Evolutionary conservation across 2,888 invertebrate species (phyloP), one percentile per base, ranked within the genome.

Genomic region (Morpho deidamia): DNA sequence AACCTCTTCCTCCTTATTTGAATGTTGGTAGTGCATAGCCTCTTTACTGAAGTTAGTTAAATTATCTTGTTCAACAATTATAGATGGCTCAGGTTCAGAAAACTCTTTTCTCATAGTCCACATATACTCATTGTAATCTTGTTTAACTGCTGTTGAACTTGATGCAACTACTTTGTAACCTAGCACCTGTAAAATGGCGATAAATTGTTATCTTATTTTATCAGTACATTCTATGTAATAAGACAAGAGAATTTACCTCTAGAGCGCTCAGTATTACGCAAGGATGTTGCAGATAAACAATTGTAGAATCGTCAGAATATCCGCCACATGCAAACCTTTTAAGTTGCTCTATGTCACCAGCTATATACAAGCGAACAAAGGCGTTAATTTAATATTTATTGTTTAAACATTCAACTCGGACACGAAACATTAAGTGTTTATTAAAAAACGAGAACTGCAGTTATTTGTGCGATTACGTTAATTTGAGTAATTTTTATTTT

Each of bases 31-130:
- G 69, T 86, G 87, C 85, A 90, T 81, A 75, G 90, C 90, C 79
- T 92, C 92, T 65, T 91, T 91, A 65, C 91, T 91, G 66, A 91
- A 91, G 71, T 93, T 92, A 32, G 90, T 91, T 44, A 92, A 86
- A 70, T 92, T 92, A 64, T 92, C 92, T 69, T 91, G 91, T 59
- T 92, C 92, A 57, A 92, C 90, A 69, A 90, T 82, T 52, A 92
- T 87, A 41, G 90, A 91, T 23, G 96, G 96, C 78, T 96, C 96
- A 52, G 95, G 96, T 71, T 95, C 95, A 41, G 93, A 91, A 78
- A 96, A 96, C 69, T 96, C 96, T 79, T 95, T 95, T 90, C 96
- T 93, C 95, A 96, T 95, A 83, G 96, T 97, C 96, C 96, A 96
- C 95, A 96, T 96, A 71, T 96, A 96, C 77, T 96, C 96, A 91